Evolutionary conservation across 2,888 invertebrate species (phyloP).

Genomic region (Girardia tigrina): DNA sequence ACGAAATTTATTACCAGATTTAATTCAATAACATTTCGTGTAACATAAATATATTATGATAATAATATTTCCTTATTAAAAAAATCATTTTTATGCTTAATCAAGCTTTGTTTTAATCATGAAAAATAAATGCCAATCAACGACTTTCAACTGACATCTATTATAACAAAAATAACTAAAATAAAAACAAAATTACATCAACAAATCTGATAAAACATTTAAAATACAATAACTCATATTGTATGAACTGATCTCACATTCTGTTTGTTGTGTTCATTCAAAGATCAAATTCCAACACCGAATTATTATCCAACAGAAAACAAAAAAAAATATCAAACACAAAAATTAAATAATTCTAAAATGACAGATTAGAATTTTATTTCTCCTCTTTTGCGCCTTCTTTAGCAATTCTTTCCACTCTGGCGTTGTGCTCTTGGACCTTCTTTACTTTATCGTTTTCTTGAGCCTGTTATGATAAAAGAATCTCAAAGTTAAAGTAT

Average conservation of each 20-base stretch:
- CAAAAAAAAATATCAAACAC: neutral
- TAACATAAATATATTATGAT: no score
- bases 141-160: conserved; percentile 8
- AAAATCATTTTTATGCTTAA: no score
- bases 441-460: conserved; percentile 9
- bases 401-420: neutral
- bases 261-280: no score
- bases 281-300: conserved; percentile 14
- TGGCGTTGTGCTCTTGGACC: conserved; percentile 15
- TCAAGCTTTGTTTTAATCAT: no score
- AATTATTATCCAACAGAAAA: neutral
- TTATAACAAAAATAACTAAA: conserved; percentile 21
- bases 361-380: no score
- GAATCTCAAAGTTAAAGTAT: neutral
- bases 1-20: no score
- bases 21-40: no score
- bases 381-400: conserved; percentile 14
- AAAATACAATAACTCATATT: conserved; percentile 11
- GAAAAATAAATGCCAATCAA: neutral
- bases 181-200: conserved; percentile 13
- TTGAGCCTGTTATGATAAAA: neutral
- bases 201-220: conserved; percentile 18
- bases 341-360: neutral
- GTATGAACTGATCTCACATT: neutral
- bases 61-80: no score